A percentile compares a stretch with the other conserved stretches of the same genome.
phyloP scores from a whole-genome alignment of 2,797 vertebrate genomes.

The Fistularia tabacaria region DNA sequence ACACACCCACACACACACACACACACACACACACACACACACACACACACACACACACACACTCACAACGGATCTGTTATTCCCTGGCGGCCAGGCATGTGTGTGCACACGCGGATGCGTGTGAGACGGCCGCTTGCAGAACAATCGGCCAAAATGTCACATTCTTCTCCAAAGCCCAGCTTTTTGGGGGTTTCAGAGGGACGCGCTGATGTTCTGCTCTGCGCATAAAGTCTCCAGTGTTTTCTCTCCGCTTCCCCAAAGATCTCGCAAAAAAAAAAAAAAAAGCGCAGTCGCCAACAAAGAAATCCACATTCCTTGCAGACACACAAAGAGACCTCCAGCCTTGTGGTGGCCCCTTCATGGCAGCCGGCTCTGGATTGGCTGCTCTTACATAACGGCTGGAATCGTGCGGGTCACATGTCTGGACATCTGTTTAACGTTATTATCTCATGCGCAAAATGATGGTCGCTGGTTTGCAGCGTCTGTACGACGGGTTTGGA shows the following conservation, averaged over 20 bases:
- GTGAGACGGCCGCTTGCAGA: slow-evolving; percentile 32
- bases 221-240: slow-evolving; percentile 35
- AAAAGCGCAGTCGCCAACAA: slow-evolving; percentile 9
- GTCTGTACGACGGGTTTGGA: no score
- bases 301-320: slow-evolving; percentile 9
- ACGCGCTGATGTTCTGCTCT: slow-evolving; percentile 2
- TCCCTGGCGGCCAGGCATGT: slow-evolving; percentile 18
- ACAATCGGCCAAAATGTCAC: slow-evolving; percentile 68
- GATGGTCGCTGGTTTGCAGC: not conserved
- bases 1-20: slow-evolving; percentile 34
- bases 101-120: slow-evolving; percentile 1
- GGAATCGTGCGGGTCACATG: slow-evolving; percentile 20
- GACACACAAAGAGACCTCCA: slow-evolving; percentile 20
- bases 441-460: slow-evolving; percentile 1
- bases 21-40: not conserved
- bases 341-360: slow-evolving; percentile 10
- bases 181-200: slow-evolving; percentile 30
- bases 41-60: slow-evolving; percentile 5
- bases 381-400: slow-evolving; percentile 23
- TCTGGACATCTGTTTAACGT: slow-evolving; percentile 5
- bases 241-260: slow-evolving; percentile 18
- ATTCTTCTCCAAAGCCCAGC: slow-evolving; percentile 46
- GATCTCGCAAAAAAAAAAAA: slow-evolving; percentile 11
- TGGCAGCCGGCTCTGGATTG: slow-evolving; percentile 28
- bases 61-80: slow-evolving; percentile 31